phyloP scores from a whole-genome alignment of 2,797 vertebrate genomes.

The Pangasius krempfi region DNA sequence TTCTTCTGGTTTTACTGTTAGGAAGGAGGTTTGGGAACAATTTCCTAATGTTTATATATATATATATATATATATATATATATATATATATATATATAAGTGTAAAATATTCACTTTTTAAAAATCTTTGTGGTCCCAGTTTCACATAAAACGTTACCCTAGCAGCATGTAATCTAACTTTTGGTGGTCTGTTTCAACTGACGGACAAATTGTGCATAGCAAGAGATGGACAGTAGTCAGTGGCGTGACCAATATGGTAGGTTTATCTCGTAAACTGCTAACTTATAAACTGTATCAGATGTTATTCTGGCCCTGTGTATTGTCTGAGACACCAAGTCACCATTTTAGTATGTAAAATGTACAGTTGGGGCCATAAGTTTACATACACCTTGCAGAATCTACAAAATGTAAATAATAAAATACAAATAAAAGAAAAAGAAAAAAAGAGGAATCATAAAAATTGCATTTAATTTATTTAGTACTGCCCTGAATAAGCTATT shows the following conservation, averaged over 20 bases:
- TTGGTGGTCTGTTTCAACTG: neutral
- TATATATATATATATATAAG: too few species aligned
- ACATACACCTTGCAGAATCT: too few species aligned
- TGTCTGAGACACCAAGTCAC: neutral
- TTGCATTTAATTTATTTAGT: too few species aligned
- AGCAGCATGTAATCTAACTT: neutral
- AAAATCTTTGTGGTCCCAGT: neutral
- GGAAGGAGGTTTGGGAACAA: neutral
- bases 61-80: too few species aligned
- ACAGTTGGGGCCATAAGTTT: too few species aligned
- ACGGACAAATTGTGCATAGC: neutral
- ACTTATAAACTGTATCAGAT: too few species aligned
- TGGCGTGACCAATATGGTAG: neutral
- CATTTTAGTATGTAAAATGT: neutral
- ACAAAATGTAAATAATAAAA: too few species aligned
- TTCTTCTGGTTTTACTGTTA: neutral
- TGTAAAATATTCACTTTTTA: neutral
- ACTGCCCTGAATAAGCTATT: too few species aligned
- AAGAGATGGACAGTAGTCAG: neutral
- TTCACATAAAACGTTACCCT: neutral
- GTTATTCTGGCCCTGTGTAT: neutral
- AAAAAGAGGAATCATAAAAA: too few species aligned
- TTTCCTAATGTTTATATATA: neutral
- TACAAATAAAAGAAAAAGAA: too few species aligned
- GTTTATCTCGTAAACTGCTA: neutral